phyloP scores from a whole-genome alignment of 2,888 invertebrate species.

The Agriotes lineatus region DNA sequence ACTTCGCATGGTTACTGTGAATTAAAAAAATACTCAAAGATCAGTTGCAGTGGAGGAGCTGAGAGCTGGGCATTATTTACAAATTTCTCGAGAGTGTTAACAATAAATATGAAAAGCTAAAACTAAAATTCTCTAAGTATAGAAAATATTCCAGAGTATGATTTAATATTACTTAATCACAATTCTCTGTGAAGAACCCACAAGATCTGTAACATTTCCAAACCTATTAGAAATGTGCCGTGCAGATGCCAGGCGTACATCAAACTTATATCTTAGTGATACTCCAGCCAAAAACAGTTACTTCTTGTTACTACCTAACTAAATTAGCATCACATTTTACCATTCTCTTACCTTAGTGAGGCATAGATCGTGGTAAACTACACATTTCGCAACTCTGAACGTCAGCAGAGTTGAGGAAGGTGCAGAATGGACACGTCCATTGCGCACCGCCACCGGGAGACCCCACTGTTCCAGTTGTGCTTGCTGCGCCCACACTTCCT shows the following conservation, averaged over 20 bases:
- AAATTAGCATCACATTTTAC: not conserved
- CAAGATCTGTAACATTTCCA: constrained; percentile 27
- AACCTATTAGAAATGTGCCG: constrained; percentile 6
- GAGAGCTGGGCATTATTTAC: constrained; percentile 15
- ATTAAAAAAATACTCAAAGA: constrained; percentile 13
- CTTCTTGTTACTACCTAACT: too few species aligned
- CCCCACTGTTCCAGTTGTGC: constrained; percentile 57
- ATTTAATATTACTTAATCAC: constrained; percentile 29
- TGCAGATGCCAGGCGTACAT: not conserved
- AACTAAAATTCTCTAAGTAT: constrained; percentile 36
- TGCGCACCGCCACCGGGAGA: constrained; percentile 67
- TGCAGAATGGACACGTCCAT: constrained; percentile 96
- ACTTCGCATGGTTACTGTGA: not conserved
- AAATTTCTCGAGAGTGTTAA: constrained; percentile 26
- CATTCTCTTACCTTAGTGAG: constrained; percentile 44
- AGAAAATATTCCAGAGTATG: constrained; percentile 33
- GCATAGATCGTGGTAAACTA: constrained; percentile 79
- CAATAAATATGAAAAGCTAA: constrained; percentile 42
- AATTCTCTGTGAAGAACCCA: constrained; percentile 30
- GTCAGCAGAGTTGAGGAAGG: constrained; percentile 87
- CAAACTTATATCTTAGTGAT: not conserved
- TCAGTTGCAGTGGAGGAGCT: not conserved
- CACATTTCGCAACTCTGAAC: constrained; percentile 91
- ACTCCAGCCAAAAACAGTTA: too few species aligned
- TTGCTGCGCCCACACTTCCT: constrained; percentile 64